phyloP scores from a whole-genome alignment of 2,113 vertebrate genomes.

The Sturnira hondurensis region DNA sequence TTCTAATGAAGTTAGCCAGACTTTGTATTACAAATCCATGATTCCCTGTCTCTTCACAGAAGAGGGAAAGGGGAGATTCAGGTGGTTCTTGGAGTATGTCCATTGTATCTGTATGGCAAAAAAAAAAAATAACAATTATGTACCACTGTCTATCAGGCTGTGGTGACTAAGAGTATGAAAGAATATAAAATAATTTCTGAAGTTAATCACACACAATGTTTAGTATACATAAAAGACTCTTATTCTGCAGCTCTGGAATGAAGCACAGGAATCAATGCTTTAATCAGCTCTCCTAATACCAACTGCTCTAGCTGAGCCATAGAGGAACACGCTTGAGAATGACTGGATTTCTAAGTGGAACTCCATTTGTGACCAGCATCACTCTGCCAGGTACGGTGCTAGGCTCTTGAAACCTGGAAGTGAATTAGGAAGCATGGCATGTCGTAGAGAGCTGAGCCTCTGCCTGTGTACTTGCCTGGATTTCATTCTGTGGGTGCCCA shows the following conservation, averaged over 20 bases:
- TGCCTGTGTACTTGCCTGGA: background rate
- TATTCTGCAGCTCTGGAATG: background rate
- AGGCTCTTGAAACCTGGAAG: background rate
- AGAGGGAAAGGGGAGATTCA: background rate
- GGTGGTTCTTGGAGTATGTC: background rate
- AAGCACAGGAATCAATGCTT: background rate
- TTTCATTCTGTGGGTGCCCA: background rate
- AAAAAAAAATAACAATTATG: background rate
- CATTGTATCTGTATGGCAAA: background rate
- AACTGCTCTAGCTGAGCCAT: too few species aligned
- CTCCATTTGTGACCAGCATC: background rate
- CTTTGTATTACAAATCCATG: background rate
- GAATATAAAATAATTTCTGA: background rate
- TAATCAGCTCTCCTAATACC: background rate
- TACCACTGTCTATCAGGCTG: background rate
- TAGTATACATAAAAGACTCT: background rate
- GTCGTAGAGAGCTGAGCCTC: background rate
- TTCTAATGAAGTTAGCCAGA: background rate
- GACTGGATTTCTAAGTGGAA: background rate
- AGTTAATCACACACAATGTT: background rate
- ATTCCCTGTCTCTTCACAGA: background rate
- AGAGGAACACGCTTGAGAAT: background rate
- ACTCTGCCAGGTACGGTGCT: background rate
- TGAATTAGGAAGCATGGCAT: background rate
- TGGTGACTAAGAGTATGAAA: background rate